Evolutionary conservation across 2,113 vertebrate genomes (phyloP), one percentile per base, ranked within the genome.

Genomic region (Tylochromis polylepis): DNA sequence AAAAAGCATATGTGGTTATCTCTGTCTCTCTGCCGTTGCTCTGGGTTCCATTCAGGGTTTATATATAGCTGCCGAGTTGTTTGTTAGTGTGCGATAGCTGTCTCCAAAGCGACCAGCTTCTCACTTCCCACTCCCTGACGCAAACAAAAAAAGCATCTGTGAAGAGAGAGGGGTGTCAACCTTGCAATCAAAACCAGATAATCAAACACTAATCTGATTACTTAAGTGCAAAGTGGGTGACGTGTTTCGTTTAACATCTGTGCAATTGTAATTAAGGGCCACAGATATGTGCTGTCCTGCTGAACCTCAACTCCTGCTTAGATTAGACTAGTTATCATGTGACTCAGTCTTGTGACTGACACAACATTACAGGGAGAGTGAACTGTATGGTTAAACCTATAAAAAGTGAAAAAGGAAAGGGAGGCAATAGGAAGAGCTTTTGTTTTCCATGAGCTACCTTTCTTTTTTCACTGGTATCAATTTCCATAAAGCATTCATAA

Each of bases 101-200:
- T 94, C 93, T 95, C 93, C 93, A 90, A 92, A 94, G 93, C 90
- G 88, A 94, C 92, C 59, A 78, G 82, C 91, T 88, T 93, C 88
- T 93, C 89, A 87, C 94, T 89, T 87, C 94, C 92, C 92, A 92
- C 94, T 90, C 93, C 85, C 85, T 92, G 91, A 87, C 56, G 65
- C 89, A 82, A 87, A 87, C 77, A 84, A 82, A 86, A 86, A 92
- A 91, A 89, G 93, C 86, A 88, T 89, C 85, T 92, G 88, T 90
- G 83, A 56, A 78, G 81, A 85, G 79, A 87, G 46, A 79, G 27
- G 78, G 59, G 84, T 88, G 90, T 92, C 87, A 85, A 65, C 85
- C 38, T 38, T 51, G 80, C 88, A 88, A 92, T 94, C 84, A 79
- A 75, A 88, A 88, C 79, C 57, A 81, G 83, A 88, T 57, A 22